phyloP scores from a whole-genome alignment of 2,888 invertebrate species.

The Syrista parreyssii region DNA sequence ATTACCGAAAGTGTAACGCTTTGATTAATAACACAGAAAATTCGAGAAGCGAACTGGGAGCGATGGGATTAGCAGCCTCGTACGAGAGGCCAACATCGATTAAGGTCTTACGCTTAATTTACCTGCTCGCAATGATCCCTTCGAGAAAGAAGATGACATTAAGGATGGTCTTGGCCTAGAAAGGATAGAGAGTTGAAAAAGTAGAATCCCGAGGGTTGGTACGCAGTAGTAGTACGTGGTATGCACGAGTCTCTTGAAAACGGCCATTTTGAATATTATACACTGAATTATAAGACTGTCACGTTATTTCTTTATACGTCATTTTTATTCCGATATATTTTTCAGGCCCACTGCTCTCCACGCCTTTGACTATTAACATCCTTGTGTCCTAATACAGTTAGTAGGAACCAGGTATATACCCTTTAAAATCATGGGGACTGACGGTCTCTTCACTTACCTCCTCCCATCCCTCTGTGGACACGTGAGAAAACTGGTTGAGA shows the following conservation, averaged over 20 bases:
- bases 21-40: slow-evolving; percentile 47
- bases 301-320: too few species aligned
- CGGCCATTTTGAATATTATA: too few species aligned
- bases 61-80: background rate
- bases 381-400: background rate
- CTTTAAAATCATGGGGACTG: background rate
- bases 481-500: background rate
- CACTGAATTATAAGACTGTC: too few species aligned
- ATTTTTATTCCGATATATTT: background rate
- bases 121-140: background rate
- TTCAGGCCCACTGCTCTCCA: background rate
- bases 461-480: background rate
- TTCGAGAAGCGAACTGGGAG: background rate
- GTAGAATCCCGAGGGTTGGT: too few species aligned
- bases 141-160: background rate
- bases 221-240: too few species aligned
- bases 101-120: slow-evolving; percentile 4
- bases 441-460: background rate
- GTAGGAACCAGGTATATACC: background rate
- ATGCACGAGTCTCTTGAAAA: too few species aligned
- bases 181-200: background rate
- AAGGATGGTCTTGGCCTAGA: background rate
- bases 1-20: slow-evolving; percentile 48
- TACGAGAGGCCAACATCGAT: background rate
- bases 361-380: background rate